These are phyloP conservation scores for Emys orbicularis DNA, from an alignment of 2,797 vertebrate genomes.

Conservation along the genomic window DNA sequence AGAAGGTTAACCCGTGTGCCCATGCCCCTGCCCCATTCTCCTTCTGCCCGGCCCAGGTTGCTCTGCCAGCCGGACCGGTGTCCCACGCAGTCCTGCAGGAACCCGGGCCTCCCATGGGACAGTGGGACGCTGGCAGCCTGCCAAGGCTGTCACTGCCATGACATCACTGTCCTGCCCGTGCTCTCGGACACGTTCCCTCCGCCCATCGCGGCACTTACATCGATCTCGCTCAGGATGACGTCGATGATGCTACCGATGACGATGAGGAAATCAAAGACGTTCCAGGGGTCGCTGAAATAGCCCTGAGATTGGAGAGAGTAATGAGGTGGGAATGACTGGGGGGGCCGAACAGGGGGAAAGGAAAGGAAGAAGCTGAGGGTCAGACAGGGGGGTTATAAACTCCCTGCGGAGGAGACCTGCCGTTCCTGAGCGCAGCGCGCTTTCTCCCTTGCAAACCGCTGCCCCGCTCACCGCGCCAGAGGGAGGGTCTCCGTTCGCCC, in stretches of 20 bases:
- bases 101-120: not conserved
- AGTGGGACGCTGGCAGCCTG: not conserved
- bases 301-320: constrained; percentile 82
- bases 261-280: constrained; percentile 98
- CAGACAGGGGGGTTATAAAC: not conserved
- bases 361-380: not conserved
- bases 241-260: constrained; percentile 97
- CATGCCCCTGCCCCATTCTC: not conserved
- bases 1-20: not conserved
- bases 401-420: not conserved
- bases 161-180: not conserved
- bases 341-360: not conserved
- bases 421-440: not conserved
- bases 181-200: accelerated
- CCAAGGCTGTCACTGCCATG: not conserved
- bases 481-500: not conserved
- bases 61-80: not conserved
- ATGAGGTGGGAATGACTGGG: accelerated
- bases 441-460: not conserved
- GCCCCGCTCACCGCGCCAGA: not conserved
- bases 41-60: accelerated
- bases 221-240: constrained; percentile 96
- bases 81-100: not conserved
- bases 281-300: constrained; percentile 99
- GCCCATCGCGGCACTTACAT: constrained; percentile 86